These are phyloP conservation scores for Podarcis cretensis DNA, from an alignment of 2,113 vertebrate genomes.

Conservation along the genomic window DNA sequence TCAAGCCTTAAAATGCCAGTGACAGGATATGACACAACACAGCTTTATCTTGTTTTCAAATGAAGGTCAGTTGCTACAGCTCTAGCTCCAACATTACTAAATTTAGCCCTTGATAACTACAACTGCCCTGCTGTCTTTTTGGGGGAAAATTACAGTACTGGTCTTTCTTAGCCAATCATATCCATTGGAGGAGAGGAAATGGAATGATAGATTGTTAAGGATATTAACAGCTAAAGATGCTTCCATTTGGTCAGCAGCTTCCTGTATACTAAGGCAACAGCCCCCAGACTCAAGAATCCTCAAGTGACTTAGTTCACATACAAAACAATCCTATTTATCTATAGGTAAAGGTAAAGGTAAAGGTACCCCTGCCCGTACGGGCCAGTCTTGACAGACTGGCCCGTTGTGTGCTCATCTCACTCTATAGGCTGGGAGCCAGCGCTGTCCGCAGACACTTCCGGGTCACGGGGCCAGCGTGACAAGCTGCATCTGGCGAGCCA, in stretches of 20 bases:
- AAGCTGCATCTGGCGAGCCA: no score
- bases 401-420: no score
- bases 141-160: neutral
- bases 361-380: no score
- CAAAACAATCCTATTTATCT: neutral
- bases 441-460: no score
- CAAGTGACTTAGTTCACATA: neutral
- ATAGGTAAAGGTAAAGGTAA: no score
- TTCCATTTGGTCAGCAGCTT: neutral
- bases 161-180: neutral
- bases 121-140: neutral
- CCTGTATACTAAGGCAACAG: neutral
- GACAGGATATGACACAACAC: neutral
- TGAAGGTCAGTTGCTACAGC: constrained; percentile 5
- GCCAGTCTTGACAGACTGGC: no score
- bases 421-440: no score
- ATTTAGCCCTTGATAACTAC: constrained; percentile 16
- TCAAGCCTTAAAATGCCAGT: constrained; percentile 20
- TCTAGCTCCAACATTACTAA: constrained; percentile 1
- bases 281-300: neutral
- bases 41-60: neutral
- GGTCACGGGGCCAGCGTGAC: no score
- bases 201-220: neutral
- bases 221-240: neutral
- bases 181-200: neutral